phyloP scores from a whole-genome alignment of 2,888 invertebrate species.

The Andrena dorsata region DNA sequence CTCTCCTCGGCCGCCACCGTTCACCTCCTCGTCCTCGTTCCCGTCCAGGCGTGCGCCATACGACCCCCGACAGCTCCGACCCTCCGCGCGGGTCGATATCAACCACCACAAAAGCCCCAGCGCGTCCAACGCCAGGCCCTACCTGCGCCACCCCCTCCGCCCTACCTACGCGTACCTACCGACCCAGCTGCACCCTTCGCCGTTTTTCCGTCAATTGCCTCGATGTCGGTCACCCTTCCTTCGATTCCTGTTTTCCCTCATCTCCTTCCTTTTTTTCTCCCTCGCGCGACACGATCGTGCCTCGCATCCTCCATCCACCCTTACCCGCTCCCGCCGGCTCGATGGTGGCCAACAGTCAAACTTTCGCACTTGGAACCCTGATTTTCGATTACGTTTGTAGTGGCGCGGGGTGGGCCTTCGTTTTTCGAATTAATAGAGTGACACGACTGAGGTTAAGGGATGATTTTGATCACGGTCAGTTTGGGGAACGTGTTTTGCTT shows the following conservation, averaged over 20 bases:
- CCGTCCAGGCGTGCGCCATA: constrained; percentile 83
- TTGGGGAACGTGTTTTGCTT: no score
- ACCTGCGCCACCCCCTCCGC: constrained; percentile 58
- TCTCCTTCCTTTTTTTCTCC: not conserved
- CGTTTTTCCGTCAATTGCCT: constrained; percentile 15
- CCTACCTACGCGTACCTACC: constrained; percentile 49
- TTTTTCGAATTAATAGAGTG: no score
- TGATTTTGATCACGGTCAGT: no score
- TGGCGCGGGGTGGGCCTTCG: no score
- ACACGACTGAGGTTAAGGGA: no score
- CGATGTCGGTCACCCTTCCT: constrained; percentile 49
- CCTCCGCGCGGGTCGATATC: constrained; percentile 84
- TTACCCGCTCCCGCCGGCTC: no score
- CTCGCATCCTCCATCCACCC: no score
- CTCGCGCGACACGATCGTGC: no score
- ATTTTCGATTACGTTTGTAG: no score
- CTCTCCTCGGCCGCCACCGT: constrained; percentile 45
- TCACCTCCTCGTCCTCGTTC: constrained; percentile 44
- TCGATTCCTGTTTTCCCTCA: not conserved
- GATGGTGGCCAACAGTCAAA: no score
- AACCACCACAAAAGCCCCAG: constrained; percentile 77
- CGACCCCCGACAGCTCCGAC: constrained; percentile 75
- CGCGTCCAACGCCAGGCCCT: constrained; percentile 65
- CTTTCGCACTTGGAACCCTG: no score
- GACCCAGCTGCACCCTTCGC: constrained; percentile 55